These are phyloP conservation scores for Dinocampus coccinellae DNA, from an alignment of 2,888 invertebrate species.

Conservation along the genomic window DNA sequence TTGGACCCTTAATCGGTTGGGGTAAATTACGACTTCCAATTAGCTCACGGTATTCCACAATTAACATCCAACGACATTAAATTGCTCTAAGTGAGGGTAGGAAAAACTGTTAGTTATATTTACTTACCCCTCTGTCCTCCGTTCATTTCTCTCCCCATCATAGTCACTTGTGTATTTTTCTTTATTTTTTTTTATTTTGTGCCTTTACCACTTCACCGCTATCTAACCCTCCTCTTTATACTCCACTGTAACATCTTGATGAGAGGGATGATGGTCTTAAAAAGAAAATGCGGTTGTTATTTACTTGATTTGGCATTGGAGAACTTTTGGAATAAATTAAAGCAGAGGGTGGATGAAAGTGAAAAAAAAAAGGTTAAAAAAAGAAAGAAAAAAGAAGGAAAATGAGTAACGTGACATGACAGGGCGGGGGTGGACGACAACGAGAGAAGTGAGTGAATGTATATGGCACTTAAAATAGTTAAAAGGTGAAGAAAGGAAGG, in stretches of 20 bases:
- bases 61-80: conserved; percentile 37
- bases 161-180: background rate
- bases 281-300: background rate
- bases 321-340: background rate
- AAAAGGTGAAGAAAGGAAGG: conserved; percentile 28
- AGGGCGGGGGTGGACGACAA: background rate
- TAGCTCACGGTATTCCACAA: conserved; percentile 39
- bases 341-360: background rate
- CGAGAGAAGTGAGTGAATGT: background rate
- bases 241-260: background rate
- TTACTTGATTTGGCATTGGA: conserved; percentile 2
- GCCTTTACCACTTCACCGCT: background rate
- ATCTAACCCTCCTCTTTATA: background rate
- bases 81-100: background rate
- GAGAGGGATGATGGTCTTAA: conserved; percentile 1
- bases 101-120: conserved; percentile 6
- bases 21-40: conserved; percentile 43
- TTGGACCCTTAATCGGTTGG: background rate
- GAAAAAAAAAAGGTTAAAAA: background rate
- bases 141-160: background rate
- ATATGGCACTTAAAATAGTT: background rate
- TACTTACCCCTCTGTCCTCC: background rate
- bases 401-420: background rate
- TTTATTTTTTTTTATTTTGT: background rate
- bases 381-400: too few species aligned